Base-by-base conservation (phyloP, 92 coral and sea anemone genomes). In the Palythoa grandis region DNA sequence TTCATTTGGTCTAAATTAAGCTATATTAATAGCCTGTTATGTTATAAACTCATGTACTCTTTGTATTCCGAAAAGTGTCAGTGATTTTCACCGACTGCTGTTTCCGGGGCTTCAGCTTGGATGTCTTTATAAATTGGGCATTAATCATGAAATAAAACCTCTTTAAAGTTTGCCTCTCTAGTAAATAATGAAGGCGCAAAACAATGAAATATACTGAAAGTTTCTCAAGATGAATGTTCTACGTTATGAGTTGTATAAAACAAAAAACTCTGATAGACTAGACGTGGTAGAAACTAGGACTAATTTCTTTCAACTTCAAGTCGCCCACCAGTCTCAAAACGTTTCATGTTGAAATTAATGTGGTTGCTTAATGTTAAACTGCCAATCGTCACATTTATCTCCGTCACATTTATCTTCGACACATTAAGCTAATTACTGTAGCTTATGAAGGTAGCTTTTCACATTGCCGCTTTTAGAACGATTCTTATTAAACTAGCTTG, bases 1-100 rank as follows among this genome's bases (percentile, higher is more conserved):
- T 14, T 80, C 85, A 67, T 65, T 65, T 80, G 85, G 85, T 50
- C 75, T 80, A 47, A 66, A 80, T 80, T 78, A 78, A 57, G 5
- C 60, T 11, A 78, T 78, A 43, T 38, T 48, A 63, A 67, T 47
- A 65, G 85, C 37, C 74, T 80, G 72, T 38, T 80, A 8, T 16
- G 39, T 40, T 11, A 5, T n/a, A 25, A 57, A 13, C 71, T 39
- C 5, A 15, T n/a, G 47, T 7, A 22, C 71, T 20, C 65, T 67
- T 79, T 14, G 74, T 52, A 47, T 54, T 13, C 39, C n/a, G 66
- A 53, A 22, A 23, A 53, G 37, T 52, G 24, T 53, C 53, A 47
- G 23, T 76, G 66, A 22, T 53, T 24, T 52, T 25, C 53, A 14
- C 22, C 52, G 48, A 76, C 67, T 24, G 67, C 7, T 24, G 73